These are phyloP conservation scores for Actinia equina DNA, from an alignment of 64 coral and sea anemone species.

Conservation along the genomic window DNA sequence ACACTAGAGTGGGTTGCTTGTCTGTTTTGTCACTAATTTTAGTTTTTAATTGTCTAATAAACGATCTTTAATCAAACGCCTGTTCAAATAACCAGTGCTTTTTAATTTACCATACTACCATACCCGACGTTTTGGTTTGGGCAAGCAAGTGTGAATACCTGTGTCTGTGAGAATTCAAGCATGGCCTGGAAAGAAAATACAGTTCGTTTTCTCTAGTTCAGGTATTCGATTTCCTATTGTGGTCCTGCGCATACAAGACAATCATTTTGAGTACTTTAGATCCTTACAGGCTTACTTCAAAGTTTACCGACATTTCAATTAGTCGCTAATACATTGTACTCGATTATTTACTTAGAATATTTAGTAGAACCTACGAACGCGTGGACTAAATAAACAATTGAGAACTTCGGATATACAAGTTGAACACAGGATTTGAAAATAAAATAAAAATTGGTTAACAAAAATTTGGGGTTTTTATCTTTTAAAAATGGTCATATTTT, in stretches of 20 bases:
- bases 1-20: neutral
- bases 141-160: neutral
- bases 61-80: neutral
- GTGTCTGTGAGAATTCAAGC: neutral
- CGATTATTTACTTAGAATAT: neutral
- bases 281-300: neutral
- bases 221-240: neutral
- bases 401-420: neutral
- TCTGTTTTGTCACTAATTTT: too few species aligned
- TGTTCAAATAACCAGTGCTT: neutral
- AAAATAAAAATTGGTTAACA: too few species aligned
- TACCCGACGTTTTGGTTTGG: neutral
- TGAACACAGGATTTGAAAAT: neutral
- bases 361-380: neutral
- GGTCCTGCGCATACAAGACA: neutral
- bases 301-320: neutral
- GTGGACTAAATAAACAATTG: neutral
- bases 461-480: too few species aligned
- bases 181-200: neutral
- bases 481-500: too few species aligned
- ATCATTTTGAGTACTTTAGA: neutral
- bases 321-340: neutral
- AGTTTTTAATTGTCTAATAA: neutral
- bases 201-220: neutral
- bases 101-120: neutral